Evolutionary conservation across 2,113 vertebrate species (phyloP).

Genomic region (Alosa alosa): DNA sequence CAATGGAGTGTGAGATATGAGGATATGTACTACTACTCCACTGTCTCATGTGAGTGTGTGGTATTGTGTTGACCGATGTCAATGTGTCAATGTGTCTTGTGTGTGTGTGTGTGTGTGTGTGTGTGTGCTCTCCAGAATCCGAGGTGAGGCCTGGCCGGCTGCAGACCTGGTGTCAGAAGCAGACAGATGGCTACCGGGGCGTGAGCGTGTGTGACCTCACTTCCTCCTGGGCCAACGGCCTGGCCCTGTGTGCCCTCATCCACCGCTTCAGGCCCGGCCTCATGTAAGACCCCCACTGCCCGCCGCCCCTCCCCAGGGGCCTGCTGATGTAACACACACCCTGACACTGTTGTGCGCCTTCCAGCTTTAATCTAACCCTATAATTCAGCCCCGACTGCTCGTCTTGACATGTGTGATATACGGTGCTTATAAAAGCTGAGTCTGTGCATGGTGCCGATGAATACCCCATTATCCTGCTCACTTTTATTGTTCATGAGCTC

Average conservation of each 20-base stretch:
- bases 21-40: too few species aligned
- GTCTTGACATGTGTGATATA: background rate
- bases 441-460: background rate
- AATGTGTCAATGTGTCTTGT: background rate
- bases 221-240: constrained; percentile 85
- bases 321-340: background rate
- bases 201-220: constrained; percentile 82
- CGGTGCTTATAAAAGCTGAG: background rate
- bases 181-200: constrained; percentile 85
- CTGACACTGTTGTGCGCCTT: background rate
- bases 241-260: constrained; percentile 90
- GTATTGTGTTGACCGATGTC: background rate
- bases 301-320: background rate
- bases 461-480: background rate
- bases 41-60: background rate
- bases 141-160: constrained; percentile 88
- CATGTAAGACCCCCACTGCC: constrained; percentile 74
- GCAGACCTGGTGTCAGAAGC: constrained; percentile 93
- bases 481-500: constrained; percentile 12
- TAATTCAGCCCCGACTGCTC: background rate
- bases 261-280: constrained; percentile 91
- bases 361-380: background rate
- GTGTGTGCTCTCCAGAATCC: constrained; percentile 73
- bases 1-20: too few species aligned
- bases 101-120: constrained; percentile 9